A percentile compares a stretch with the other conserved stretches of the same genome.
phyloP scores from a whole-genome alignment of 1,140 invertebrate genomes.

The Drosophila carrolli region DNA sequence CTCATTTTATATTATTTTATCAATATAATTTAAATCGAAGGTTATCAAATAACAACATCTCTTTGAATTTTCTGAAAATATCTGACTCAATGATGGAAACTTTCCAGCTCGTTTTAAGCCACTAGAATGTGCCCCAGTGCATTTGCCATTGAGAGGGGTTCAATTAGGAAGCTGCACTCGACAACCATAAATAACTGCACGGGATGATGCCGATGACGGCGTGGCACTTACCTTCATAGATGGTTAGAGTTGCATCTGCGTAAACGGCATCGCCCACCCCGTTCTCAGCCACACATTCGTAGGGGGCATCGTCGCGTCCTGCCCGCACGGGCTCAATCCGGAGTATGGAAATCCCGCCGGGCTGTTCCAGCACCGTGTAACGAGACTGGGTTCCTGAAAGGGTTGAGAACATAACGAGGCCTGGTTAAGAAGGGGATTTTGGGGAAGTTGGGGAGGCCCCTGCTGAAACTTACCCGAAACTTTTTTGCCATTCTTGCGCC shows the following conservation, averaged over 20 bases:
- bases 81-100: too few relatives aligned
- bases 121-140: constrained; percentile 15
- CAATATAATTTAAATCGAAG: too few relatives aligned
- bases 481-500: constrained; percentile 95
- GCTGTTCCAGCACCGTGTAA: constrained; percentile 86
- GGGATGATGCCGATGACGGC: constrained; percentile 35
- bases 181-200: constrained; percentile 39
- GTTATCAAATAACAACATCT: too few relatives aligned
- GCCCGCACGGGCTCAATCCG: constrained; percentile 96
- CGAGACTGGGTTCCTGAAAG: constrained; percentile 88
- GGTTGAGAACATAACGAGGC: constrained; percentile 13
- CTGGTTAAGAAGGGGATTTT: constrained; percentile 10
- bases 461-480: constrained; percentile 88
- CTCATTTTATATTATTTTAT: too few relatives aligned
- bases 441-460: background rate
- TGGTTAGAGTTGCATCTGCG: constrained; percentile 93
- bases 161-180: constrained; percentile 43
- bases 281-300: constrained; percentile 98
- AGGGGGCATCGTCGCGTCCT: constrained; percentile 93
- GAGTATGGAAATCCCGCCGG: constrained; percentile 91
- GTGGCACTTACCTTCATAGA: constrained; percentile 91
- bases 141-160: constrained; percentile 15
- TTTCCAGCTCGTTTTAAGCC: too few relatives aligned
- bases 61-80: too few relatives aligned
- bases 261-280: constrained; percentile 96